Evolutionary conservation across 1,140 invertebrate genomes (phyloP).

Genomic region (Diabrotica undecimpunctata): DNA sequence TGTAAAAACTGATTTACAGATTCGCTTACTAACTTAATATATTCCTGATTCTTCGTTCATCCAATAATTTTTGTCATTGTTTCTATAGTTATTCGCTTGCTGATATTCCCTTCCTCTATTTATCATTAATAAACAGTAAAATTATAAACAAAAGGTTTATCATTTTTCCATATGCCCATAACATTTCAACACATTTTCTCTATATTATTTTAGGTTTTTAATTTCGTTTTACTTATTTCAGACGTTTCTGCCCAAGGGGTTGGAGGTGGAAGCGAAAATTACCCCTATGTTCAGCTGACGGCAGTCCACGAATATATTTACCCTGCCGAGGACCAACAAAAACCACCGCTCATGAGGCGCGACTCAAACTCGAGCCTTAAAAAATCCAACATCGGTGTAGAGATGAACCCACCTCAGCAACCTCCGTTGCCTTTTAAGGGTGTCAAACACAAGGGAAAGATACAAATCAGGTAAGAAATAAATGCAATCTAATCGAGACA

Average conservation of each 20-base stretch:
- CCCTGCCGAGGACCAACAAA: slow-evolving; percentile 63
- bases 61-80: too few species aligned
- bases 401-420: slow-evolving; percentile 35
- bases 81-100: too few species aligned
- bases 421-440: slow-evolving; percentile 26
- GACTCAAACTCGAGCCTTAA: slow-evolving; percentile 60
- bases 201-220: background rate
- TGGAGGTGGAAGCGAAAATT: slow-evolving; percentile 54
- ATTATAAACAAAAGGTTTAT: too few species aligned
- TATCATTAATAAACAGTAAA: too few species aligned
- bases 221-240: background rate
- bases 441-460: slow-evolving; percentile 21
- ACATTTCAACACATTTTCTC: too few species aligned
- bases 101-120: too few species aligned
- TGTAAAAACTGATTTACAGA: too few species aligned
- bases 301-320: slow-evolving; percentile 80
- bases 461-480: slow-evolving; percentile 38
- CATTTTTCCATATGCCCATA: too few species aligned
- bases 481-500: too few species aligned
- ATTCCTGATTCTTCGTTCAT: too few species aligned
- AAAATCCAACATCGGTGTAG: slow-evolving; percentile 50
- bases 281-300: slow-evolving; percentile 84
- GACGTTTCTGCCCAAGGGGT: background rate
- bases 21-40: too few species aligned
- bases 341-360: slow-evolving; percentile 49